Evolutionary conservation across 2,888 invertebrate genomes (phyloP).

Genomic region (Acleris cristana): DNA sequence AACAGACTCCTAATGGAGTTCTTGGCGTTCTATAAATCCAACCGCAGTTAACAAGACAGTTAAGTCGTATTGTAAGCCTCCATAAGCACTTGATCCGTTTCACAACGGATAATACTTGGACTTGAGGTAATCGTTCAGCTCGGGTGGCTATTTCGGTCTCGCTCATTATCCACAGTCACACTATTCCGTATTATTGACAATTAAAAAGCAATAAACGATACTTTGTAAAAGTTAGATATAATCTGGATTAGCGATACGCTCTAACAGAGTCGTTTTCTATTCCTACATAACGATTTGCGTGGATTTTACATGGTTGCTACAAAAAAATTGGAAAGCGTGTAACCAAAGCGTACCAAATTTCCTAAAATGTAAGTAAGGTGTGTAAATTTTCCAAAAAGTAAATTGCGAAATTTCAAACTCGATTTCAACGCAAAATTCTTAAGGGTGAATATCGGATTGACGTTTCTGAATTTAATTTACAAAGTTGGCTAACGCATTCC

Average conservation of each 20-base stretch:
- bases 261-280: constrained; percentile 14
- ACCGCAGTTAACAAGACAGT: constrained; percentile 19
- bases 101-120: constrained; percentile 21
- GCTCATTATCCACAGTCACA: constrained; percentile 32
- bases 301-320: not conserved
- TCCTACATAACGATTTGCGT: constrained; percentile 8
- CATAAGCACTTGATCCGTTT: constrained; percentile 27
- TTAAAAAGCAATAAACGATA: constrained; percentile 18
- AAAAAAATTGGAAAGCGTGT: not conserved
- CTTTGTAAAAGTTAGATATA: constrained; percentile 20
- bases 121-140: constrained; percentile 35
- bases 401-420: too few relatives aligned
- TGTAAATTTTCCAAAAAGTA: too few relatives aligned
- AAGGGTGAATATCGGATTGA: too few relatives aligned
- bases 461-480: too few relatives aligned
- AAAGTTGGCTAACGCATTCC: not conserved
- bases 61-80: constrained; percentile 22
- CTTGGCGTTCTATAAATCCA: not conserved
- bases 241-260: constrained; percentile 6
- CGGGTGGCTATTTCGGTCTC: constrained; percentile 27
- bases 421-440: too few relatives aligned
- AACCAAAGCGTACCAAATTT: too few relatives aligned
- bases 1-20: too few relatives aligned
- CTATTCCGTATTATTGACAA: constrained; percentile 14
- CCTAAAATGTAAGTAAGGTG: too few relatives aligned